Evolutionary conservation across 2,888 invertebrate genomes (phyloP), one percentile per base, ranked within the genome.

Genomic region (Holacanthella duospinosa): DNA sequence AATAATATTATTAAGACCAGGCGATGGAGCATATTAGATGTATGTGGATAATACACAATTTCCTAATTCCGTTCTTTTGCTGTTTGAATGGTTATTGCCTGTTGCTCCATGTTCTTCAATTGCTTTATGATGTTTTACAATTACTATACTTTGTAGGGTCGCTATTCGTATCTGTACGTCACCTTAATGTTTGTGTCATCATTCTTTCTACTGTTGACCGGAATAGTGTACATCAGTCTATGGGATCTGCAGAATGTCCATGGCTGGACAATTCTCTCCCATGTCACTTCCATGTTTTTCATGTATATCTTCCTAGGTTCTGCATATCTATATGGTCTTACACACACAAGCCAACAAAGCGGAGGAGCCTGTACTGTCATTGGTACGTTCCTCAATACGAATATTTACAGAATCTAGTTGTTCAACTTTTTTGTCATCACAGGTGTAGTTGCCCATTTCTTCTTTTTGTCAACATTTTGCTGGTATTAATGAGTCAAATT

Each of bases 381-480:
- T 44, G 65, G 65, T 65, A 54, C 43, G 29, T 2, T 36, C 48
- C 19, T 48, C 21, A 29, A 53, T 57, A 1, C 24, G 6, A 29
- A 3, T 19, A 21, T 24, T 25, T 56, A 2, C 53, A n/a, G 16
- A 36, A 36, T 12, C 16, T 36, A 36, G 44, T 58, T 58, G 6
- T 53, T 57, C 36, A 26, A 19, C 29, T 55, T 61, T 26, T 60
- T 27, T 60, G 36, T n/a, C n/a, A n/a, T n/a, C n/a, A n/a, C 44
- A 72, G 72, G 68, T 2, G 61, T 69, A 1, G 54, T 63, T 9
- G 63, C 65, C 26, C 73, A 73, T 59, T 68, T 63, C 43, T 71
- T 69, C 56, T 66, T 66, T 36, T 59, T 72, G 12, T 60, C 70
- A 0, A 64, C 71, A 12, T 72, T 70, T 43, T 66, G 60, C 57